phyloP scores from a whole-genome alignment of 2,113 vertebrate species.

The Hydrolagus affinis region DNA sequence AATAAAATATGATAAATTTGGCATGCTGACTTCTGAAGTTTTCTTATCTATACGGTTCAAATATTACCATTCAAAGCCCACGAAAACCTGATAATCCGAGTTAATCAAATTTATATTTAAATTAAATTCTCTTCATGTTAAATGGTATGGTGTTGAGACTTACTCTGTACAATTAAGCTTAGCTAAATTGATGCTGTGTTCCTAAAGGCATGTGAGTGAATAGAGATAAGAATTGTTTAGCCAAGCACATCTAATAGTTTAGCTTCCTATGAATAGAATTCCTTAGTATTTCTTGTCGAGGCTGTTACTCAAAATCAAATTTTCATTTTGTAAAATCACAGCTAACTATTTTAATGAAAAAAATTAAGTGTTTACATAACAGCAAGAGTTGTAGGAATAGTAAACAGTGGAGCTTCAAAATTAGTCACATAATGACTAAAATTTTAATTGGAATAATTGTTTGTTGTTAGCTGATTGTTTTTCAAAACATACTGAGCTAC shows the following conservation, averaged over 20 bases:
- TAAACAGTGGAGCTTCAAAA: not conserved
- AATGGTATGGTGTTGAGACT: not conserved
- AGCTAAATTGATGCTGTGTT: not conserved
- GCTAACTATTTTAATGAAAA: not conserved
- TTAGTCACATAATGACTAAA: not conserved
- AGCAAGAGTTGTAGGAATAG: not conserved
- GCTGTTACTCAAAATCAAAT: not conserved
- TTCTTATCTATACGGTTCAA: too few relatives aligned
- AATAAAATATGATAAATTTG: too few relatives aligned
- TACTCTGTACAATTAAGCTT: not conserved
- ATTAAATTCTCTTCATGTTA: not conserved
- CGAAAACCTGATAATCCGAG: not conserved
- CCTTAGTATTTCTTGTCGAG: not conserved
- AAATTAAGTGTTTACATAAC: not conserved
- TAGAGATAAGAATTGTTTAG: not conserved
- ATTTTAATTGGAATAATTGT: not conserved
- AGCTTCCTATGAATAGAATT: not conserved
- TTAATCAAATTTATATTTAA: not conserved
- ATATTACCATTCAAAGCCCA: too few relatives aligned
- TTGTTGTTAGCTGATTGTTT: too few relatives aligned
- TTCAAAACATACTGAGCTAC: too few relatives aligned
- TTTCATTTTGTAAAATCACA: not conserved
- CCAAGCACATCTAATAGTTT: not conserved
- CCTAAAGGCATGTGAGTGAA: not conserved
- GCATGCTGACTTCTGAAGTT: too few relatives aligned